Evolutionary conservation across 2,113 vertebrate species (phyloP).

Genomic region (Gopherus flavomarginatus): DNA sequence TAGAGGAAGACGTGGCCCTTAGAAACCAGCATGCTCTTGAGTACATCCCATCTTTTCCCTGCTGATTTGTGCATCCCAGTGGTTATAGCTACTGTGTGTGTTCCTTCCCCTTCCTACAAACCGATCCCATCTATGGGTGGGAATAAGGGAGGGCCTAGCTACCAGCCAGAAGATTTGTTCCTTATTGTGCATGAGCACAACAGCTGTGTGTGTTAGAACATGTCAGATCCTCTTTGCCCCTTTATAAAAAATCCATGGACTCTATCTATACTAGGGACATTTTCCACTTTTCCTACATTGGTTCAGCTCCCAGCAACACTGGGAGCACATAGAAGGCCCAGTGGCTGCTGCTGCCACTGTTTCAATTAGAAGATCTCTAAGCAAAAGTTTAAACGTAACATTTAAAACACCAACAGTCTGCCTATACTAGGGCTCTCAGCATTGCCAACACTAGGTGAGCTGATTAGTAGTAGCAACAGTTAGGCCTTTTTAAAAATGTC

Average conservation of each 20-base stretch:
- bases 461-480: background rate
- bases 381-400: background rate
- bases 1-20: conserved; percentile 4
- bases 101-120: background rate
- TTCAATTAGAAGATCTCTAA: background rate
- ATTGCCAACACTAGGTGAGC: background rate
- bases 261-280: background rate
- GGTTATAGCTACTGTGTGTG: background rate
- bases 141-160: background rate
- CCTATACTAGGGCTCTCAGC: background rate
- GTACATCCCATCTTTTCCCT: background rate
- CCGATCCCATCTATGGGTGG: background rate
- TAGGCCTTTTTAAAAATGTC: background rate
- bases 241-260: background rate
- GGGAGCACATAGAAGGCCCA: background rate
- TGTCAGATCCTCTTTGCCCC: background rate
- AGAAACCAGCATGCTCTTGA: background rate
- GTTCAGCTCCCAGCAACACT: background rate
- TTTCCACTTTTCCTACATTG: background rate
- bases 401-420: fast-evolving
- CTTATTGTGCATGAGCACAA: background rate
- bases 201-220: background rate
- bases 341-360: background rate
- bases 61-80: conserved; percentile 6
- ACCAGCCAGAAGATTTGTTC: background rate